These are phyloP conservation scores for Bos indicus DNA, from an alignment of 2,113 vertebrate species.

Conservation along the genomic window DNA sequence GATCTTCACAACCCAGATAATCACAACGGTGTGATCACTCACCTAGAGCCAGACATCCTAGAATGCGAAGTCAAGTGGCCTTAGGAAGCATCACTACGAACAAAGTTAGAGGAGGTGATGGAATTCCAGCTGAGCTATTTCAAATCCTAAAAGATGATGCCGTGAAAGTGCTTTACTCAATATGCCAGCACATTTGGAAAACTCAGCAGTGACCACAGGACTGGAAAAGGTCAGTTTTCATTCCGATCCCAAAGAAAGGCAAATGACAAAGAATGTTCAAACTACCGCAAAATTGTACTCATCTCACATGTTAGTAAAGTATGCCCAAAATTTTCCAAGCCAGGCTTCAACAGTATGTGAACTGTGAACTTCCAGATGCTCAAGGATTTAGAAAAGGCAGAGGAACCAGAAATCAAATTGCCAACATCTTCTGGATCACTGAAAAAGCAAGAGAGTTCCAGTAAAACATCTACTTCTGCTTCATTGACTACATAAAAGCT, in stretches of 20 bases:
- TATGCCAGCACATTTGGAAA: not conserved
- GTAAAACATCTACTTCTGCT: not conserved
- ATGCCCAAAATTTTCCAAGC: not conserved
- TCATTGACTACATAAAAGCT: not conserved
- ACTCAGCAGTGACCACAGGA: not conserved
- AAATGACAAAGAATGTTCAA: not conserved
- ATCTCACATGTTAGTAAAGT: not conserved
- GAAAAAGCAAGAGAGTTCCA: not conserved
- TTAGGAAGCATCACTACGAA: not conserved
- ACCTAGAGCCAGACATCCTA: not conserved
- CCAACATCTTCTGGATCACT: not conserved
- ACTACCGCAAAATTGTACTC: not conserved
- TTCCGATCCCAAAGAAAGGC: not conserved
- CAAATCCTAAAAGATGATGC: not conserved
- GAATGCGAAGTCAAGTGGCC: not conserved
- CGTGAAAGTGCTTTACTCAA: not conserved
- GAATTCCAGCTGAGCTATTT: not conserved
- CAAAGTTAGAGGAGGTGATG: not conserved
- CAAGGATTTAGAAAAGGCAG: not conserved
- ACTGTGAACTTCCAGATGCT: not conserved
- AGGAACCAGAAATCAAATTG: not conserved
- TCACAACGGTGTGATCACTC: not conserved
- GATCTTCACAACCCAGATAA: not conserved
- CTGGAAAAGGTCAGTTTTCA: not conserved
- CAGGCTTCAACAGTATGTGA: not conserved